These are phyloP conservation scores for Conopomorpha cramerella DNA, from an alignment of 1,140 invertebrate species.

Conservation along the genomic window DNA sequence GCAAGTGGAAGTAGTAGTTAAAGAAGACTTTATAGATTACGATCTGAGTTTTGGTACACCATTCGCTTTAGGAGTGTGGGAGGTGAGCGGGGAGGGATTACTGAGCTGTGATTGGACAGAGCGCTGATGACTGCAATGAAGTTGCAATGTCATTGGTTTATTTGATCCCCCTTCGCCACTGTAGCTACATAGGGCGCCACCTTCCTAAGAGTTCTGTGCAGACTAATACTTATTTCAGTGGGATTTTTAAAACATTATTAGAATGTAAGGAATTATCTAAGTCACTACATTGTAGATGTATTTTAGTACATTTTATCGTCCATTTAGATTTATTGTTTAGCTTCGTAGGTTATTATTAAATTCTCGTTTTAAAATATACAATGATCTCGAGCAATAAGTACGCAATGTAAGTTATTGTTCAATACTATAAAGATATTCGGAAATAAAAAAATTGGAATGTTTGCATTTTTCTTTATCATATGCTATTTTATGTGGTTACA, in stretches of 20 bases:
- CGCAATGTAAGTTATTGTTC: conserved; percentile 24
- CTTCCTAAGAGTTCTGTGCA: no score
- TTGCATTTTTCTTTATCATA: no score
- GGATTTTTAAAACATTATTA: background rate
- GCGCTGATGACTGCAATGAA: background rate
- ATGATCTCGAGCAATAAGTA: conserved; percentile 30
- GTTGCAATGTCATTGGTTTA: background rate
- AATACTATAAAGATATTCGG: conserved; percentile 7
- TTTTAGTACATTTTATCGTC: background rate
- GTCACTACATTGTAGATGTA: background rate
- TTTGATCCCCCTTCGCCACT: background rate
- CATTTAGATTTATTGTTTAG: background rate
- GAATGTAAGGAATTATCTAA: background rate
- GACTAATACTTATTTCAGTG: no score
- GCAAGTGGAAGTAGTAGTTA: no score
- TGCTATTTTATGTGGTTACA: no score
- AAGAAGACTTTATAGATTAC: no score
- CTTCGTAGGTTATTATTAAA: conserved; percentile 3
- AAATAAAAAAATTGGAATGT: no score
- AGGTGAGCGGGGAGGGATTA: no score
- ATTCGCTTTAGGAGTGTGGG: no score
- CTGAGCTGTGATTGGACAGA: background rate
- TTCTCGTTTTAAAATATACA: conserved; percentile 7
- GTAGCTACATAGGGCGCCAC: background rate
- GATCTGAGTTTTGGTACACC: no score